Conservation (phyloP, 1,140 invertebrate species). For the Tachypleus tridentatus region DNA sequence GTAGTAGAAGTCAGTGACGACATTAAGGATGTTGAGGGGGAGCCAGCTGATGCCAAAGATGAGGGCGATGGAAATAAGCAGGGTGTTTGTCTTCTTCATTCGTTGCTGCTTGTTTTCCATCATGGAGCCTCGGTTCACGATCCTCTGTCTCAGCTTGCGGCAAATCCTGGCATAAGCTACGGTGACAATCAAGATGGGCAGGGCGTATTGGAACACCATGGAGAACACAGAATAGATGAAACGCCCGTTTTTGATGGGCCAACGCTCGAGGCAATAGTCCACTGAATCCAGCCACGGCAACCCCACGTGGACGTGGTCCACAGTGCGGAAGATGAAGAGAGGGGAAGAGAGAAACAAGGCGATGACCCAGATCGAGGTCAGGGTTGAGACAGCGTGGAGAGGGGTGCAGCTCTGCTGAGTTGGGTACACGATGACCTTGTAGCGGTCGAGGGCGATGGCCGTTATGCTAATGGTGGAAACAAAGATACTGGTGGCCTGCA, state of each 20-base stretch:
- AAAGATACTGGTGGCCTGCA: constrained; percentile 72
- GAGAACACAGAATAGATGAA: constrained; percentile 67
- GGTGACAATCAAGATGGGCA: constrained; percentile 66
- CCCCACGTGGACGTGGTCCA: constrained; percentile 46
- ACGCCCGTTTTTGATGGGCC: constrained; percentile 54
- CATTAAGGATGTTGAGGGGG: constrained; percentile 67
- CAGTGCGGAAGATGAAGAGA: constrained; percentile 55
- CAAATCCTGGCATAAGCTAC: constrained; percentile 45
- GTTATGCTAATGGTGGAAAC: constrained; percentile 83
- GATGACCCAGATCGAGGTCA: constrained; percentile 62
- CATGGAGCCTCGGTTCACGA: constrained; percentile 23
- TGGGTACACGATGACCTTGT: constrained; percentile 59
- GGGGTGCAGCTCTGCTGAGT: constrained; percentile 59
- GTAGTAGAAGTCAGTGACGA: constrained; percentile 54
- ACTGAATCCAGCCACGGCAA: constrained; percentile 29
- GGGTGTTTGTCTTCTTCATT: constrained; percentile 55
- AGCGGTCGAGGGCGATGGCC: constrained; percentile 69
- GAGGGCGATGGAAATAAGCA: constrained; percentile 63
- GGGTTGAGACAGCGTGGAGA: constrained; percentile 52
- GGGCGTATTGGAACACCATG: constrained; percentile 63
- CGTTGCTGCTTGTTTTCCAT: constrained; percentile 31
- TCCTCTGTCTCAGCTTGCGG: constrained; percentile 40
- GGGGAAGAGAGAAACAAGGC: constrained; percentile 61
- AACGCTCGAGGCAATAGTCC: constrained; percentile 62
- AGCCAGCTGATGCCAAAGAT: constrained; percentile 77